phyloP scores from a whole-genome alignment of 2,888 invertebrate species.

The Blastobasis adustella region DNA sequence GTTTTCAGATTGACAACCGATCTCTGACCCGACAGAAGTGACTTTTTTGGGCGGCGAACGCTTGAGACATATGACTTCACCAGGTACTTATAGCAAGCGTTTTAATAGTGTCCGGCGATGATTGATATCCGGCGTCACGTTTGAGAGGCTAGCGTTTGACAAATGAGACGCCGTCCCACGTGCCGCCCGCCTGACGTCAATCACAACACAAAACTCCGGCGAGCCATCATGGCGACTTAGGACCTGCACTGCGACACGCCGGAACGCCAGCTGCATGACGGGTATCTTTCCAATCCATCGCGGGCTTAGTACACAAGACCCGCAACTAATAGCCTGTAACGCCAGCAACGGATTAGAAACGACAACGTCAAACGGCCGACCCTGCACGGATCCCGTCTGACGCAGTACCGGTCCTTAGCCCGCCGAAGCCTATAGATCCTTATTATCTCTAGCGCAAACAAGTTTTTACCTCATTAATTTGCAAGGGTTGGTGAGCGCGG shows the following conservation, averaged over 20 bases:
- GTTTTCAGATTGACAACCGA: too few relatives aligned
- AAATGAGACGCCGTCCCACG: slow-evolving; percentile 31
- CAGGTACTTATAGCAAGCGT: slow-evolving; percentile 32
- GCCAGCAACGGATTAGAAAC: too few relatives aligned
- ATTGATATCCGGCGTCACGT: slow-evolving; percentile 35
- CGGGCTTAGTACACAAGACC: too few relatives aligned
- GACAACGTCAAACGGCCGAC: too few relatives aligned
- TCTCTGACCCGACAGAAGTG: too few relatives aligned
- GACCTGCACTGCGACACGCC: slow-evolving; percentile 6
- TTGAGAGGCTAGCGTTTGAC: slow-evolving; percentile 34
- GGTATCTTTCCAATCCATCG: too few relatives aligned
- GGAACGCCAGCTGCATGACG: too few relatives aligned
- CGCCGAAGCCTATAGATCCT: slow-evolving; percentile 11
- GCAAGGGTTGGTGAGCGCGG: slow-evolving; percentile 7
- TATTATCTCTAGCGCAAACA: slow-evolving; percentile 25
- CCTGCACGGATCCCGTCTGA: too few relatives aligned
- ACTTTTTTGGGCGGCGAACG: slow-evolving; percentile 13
- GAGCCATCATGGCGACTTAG: slow-evolving; percentile 19
- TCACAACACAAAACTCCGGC: slow-evolving; percentile 33
- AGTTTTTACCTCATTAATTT: slow-evolving; percentile 27
- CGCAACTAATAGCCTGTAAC: too few relatives aligned
- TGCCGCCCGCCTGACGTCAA: slow-evolving; percentile 23
- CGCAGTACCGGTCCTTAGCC: too few relatives aligned
- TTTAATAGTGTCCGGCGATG: slow-evolving; percentile 43
- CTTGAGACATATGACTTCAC: too few relatives aligned